Evolutionary conservation across 2,888 invertebrate species (phyloP), one percentile per base, ranked within the genome.

Genomic region (Brachyopa scutellaris): DNA sequence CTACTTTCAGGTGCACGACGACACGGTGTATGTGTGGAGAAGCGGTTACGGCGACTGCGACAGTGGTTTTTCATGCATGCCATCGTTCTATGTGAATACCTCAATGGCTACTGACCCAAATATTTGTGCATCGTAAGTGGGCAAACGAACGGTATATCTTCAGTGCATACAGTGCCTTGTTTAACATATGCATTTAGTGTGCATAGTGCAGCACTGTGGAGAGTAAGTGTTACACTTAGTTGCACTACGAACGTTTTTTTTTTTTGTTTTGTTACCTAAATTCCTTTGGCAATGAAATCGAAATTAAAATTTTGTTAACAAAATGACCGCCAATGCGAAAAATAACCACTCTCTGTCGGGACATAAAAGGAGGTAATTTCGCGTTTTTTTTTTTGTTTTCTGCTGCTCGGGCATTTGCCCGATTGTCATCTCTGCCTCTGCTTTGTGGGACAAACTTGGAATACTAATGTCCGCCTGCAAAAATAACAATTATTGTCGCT

Each of bases 51-150:
- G 15, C 42, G 17, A 26, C 26, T 13, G 21, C 7, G 42, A 33
- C 29, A 42, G 29, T 40, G 45, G n/a, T 29, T 36, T 59, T 55
- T 73, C 47, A 61, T 62, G 57, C 53, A 13, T 66, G 47, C 21
- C 47, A 49, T 40, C 26, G 21, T 64, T 55, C 38, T 74, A 45
- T 69, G 64, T 45, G 57, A 42, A 59, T 80, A 70, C 80, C 80
- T 80, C 80, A 64, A 70, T 80, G 80, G 80, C 74, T 76, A 76
- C 80, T 80, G 80, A 80, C 80, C 80, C 69, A 80, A 80, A 80
- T 80, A 80, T 80, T 80, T 80, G 80, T 74, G 80, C 80, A 80
- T 70, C 69, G 80, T 64, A 76, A 80, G 80, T 80, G 80, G 80
- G 76, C 80, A 80, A 80, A 53, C 57, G 26, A 80, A 80, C 80